Evolutionary conservation across 2,888 invertebrate genomes (phyloP).

Genomic region (Barypeithes pellucidus): DNA sequence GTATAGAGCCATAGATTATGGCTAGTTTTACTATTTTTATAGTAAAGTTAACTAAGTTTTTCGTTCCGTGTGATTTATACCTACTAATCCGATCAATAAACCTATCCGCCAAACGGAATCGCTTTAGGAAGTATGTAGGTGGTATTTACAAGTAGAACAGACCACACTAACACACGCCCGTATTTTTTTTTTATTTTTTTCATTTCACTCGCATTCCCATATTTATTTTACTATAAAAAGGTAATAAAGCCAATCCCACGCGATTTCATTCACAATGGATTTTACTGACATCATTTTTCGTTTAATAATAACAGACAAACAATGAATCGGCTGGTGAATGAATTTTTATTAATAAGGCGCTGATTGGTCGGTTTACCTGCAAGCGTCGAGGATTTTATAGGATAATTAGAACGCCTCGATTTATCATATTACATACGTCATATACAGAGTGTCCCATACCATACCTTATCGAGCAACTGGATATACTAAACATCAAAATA

Average conservation of each 20-base stretch:
- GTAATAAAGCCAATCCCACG: slow-evolving; percentile 41
- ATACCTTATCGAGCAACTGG: no score
- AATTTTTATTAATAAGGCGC: slow-evolving; percentile 25
- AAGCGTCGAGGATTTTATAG: not conserved
- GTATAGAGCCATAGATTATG: no score
- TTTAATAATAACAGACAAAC: slow-evolving; percentile 31
- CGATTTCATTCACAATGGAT: slow-evolving; percentile 42
- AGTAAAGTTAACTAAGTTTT: no score
- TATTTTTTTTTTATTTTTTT: slow-evolving; percentile 31
- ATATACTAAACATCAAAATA: no score
- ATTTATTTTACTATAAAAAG: slow-evolving; percentile 47
- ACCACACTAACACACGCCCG: slow-evolving; percentile 27
- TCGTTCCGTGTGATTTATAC: slow-evolving; percentile 5
- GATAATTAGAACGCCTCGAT: not conserved
- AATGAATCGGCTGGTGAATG: slow-evolving; percentile 43
- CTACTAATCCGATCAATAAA: slow-evolving; percentile 18
- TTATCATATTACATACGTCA: not conserved
- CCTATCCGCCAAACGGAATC: slow-evolving; percentile 21
- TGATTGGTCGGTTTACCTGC: slow-evolving; percentile 19
- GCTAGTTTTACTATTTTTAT: no score
- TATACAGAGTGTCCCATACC: no score
- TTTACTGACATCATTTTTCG: slow-evolving; percentile 42
- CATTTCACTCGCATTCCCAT: slow-evolving; percentile 38
- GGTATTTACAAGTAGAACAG: slow-evolving; percentile 41
- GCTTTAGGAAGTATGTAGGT: slow-evolving; percentile 42